These are phyloP conservation scores for Parapristionchus giblindavisi DNA, from an alignment of 2,888 invertebrate species.

Conservation along the genomic window DNA sequence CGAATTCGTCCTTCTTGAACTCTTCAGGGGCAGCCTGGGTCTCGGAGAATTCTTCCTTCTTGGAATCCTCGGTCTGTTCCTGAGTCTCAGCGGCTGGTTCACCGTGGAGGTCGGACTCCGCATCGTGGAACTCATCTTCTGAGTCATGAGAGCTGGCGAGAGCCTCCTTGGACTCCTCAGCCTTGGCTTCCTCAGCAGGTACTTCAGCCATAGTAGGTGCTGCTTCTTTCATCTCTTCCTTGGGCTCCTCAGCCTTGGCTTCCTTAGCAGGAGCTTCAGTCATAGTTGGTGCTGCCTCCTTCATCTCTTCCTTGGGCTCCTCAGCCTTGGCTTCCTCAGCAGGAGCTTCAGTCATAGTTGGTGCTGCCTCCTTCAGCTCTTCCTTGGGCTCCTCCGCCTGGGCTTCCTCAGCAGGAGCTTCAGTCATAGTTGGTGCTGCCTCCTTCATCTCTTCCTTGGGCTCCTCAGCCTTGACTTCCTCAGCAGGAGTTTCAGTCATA, in stretches of 20 bases:
- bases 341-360: no score
- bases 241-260: background rate
- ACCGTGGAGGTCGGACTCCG: no score
- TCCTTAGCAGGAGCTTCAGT: background rate
- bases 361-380: no score
- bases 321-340: no score
- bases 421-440: background rate
- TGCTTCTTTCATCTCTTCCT: background rate
- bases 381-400: background rate
- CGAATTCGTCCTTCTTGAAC: no score
- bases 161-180: background rate
- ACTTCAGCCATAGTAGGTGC: background rate
- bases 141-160: no score
- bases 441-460: slow-evolving; percentile 3
- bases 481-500: no score
- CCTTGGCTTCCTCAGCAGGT: background rate
- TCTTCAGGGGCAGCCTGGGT: no score
- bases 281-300: no score
- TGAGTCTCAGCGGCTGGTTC: no score
- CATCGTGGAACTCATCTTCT: no score
- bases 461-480: background rate
- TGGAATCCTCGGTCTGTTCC: background rate
- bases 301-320: background rate
- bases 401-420: background rate
- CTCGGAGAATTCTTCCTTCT: background rate